A percentile compares a stretch with the other conserved stretches of the same genome.
Evolutionary conservation across 1,140 invertebrate genomes (phyloP).

Genomic region (Potamilus streckersoni): DNA sequence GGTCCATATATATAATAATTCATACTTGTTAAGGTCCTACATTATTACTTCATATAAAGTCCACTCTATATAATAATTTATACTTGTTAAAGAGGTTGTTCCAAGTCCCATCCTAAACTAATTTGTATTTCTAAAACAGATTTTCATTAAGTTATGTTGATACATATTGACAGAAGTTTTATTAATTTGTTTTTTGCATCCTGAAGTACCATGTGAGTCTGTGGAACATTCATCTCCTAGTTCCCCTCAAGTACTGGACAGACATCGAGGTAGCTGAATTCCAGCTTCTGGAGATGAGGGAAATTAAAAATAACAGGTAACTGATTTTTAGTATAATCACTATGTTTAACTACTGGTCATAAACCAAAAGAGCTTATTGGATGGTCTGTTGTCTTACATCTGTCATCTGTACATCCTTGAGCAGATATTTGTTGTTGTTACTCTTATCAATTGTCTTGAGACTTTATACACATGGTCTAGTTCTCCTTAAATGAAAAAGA

Average conservation of each 20-base stretch:
- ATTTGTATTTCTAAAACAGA: too few relatives aligned
- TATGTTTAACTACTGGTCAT: neutral
- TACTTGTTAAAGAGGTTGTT: too few relatives aligned
- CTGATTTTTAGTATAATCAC: too few relatives aligned
- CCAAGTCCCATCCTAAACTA: too few relatives aligned
- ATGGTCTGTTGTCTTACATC: neutral
- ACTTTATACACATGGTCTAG: too few relatives aligned
- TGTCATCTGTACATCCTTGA: neutral
- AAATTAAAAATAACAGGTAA: slow-evolving; percentile 26
- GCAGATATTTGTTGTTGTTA: neutral
- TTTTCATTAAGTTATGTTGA: too few relatives aligned
- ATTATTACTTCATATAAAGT: too few relatives aligned
- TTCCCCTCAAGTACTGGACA: slow-evolving; percentile 11
- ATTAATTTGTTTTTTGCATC: neutral
- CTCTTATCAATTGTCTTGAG: neutral
- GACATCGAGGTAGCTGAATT: slow-evolving; percentile 16
- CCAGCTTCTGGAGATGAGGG: slow-evolving; percentile 28
- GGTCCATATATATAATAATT: too few relatives aligned
- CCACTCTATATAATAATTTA: too few relatives aligned
- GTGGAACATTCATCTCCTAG: slow-evolving; percentile 29
- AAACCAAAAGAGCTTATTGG: neutral
- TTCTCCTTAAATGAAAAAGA: too few relatives aligned
- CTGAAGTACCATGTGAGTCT: slow-evolving; percentile 35
- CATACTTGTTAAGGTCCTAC: too few relatives aligned
- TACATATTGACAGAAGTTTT: too few relatives aligned